Evolutionary conservation across 2,113 vertebrate genomes (phyloP).

Genomic region (Pelvicachromis taeniatus): DNA sequence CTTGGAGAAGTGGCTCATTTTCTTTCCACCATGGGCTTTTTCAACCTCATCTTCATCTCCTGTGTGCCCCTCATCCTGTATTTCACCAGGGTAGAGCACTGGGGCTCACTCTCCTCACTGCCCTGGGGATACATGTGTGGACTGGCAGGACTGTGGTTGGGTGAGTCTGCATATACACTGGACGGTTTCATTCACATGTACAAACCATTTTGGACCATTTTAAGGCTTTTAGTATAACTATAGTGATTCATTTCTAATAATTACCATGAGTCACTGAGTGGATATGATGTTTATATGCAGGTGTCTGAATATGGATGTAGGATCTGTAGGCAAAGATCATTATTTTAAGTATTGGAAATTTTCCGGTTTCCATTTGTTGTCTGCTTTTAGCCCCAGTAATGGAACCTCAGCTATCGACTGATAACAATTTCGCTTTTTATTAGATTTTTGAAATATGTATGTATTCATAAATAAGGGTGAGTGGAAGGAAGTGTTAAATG

Average conservation of each 20-base stretch:
- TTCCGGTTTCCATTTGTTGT: neutral
- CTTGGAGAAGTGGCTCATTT: slow-evolving; percentile 95
- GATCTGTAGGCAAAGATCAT: neutral
- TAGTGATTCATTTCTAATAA: neutral
- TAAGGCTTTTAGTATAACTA: neutral
- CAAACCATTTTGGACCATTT: neutral
- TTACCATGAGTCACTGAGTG: neutral
- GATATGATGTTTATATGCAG: neutral
- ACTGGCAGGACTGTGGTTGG: slow-evolving; percentile 93
- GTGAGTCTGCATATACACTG: slow-evolving; percentile 64
- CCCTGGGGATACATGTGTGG: slow-evolving; percentile 97
- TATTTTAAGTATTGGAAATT: neutral
- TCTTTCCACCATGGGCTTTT: slow-evolving; percentile 94
- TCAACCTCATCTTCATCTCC: slow-evolving; percentile 97
- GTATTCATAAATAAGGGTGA: neutral
- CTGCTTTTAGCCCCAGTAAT: neutral
- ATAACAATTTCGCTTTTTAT: neutral
- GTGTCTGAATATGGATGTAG: neutral
- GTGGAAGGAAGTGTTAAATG: neutral
- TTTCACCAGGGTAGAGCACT: slow-evolving; percentile 94
- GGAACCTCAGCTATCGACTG: neutral
- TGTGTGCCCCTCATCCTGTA: slow-evolving; percentile 91
- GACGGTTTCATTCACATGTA: neutral
- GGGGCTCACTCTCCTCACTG: slow-evolving; percentile 91
- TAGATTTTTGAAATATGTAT: neutral